Base-by-base conservation (phyloP, 2,113 vertebrate species). In the Antechinus flavipes region DNA sequence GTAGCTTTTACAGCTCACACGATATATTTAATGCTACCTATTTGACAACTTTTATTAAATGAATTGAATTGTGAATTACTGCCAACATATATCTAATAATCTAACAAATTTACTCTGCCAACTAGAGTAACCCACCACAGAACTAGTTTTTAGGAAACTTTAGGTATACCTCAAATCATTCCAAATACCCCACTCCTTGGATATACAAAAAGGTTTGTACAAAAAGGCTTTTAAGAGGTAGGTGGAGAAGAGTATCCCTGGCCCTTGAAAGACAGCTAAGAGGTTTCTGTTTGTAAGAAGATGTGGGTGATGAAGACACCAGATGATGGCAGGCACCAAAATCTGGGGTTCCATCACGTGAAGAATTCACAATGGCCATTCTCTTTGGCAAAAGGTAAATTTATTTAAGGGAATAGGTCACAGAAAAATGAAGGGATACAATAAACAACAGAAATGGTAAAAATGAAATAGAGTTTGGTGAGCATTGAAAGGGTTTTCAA, bases 181-280 rank as follows among this genome's bases (percentile, higher is more conserved):
- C 91, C 35, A 96, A 68, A 46, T 76, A 25, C 46, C 30, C 24
- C n/a, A 27, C 49, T 92, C 55, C 92, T 96, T 84, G 56, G 58
- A 92, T 90, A 68, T 46, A 35, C 46, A 89, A 89, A 76, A 93
- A 96, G 94, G 94, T 94, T 92, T 94, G 91, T 92, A 93, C 42
- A 42, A 42, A 42, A 42, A 42, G 93, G 53, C 93, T 30, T 92
- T 84, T 84, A 95, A 95, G 94, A 91, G 95, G 84, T 89, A 92
- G 53, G 19, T n/a, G 50, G 47, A 95, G 50, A 30, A 35, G 54
- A 89, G 90, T 76, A 54, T 92, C 92, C 90, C 89, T 91, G n/a
- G 68, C 76, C 90, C 92, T 94, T 90, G 92, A 94, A 92, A 94
- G 93, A 96, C 84, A 92, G 92, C 95, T 54, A 95, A 94, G 89